phyloP scores from a whole-genome alignment of 2,113 vertebrate species.

The Paracanthobrama guichenoti region DNA sequence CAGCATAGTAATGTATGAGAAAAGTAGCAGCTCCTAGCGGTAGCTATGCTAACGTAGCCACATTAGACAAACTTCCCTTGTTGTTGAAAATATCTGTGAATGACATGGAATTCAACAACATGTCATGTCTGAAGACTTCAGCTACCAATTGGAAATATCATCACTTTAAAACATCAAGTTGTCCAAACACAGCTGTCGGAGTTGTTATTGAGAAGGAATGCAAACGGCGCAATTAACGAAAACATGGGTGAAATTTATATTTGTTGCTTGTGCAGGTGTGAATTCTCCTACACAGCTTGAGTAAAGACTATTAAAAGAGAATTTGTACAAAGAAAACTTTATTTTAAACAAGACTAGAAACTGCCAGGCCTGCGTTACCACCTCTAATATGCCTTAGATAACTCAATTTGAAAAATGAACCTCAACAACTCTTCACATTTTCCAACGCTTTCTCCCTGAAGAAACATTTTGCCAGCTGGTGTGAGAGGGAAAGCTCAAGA shows the following conservation, averaged over 20 bases:
- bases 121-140: not conserved
- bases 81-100: not conserved
- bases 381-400: not conserved
- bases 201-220: slow-evolving; percentile 18
- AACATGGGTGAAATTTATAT: not conserved
- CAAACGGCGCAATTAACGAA: not conserved
- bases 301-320: not conserved
- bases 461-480: slow-evolving; percentile 39
- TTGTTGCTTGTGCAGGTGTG: not conserved
- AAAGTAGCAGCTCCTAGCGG: not conserved
- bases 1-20: not conserved
- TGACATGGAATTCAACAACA: slow-evolving; percentile 12
- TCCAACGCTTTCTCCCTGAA: slow-evolving; percentile 23
- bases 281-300: not conserved
- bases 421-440: slow-evolving; percentile 36
- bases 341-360: not conserved
- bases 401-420: not conserved
- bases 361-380: not conserved
- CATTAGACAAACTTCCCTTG: not conserved
- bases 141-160: slow-evolving; percentile 1
- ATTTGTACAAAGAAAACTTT: not conserved
- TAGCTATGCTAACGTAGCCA: not conserved
- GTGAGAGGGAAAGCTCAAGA: slow-evolving; percentile 31
- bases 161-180: slow-evolving; percentile 5
- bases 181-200: slow-evolving; percentile 21